phyloP scores from a whole-genome alignment of 2,113 vertebrate genomes.

The Hucho hucho region DNA sequence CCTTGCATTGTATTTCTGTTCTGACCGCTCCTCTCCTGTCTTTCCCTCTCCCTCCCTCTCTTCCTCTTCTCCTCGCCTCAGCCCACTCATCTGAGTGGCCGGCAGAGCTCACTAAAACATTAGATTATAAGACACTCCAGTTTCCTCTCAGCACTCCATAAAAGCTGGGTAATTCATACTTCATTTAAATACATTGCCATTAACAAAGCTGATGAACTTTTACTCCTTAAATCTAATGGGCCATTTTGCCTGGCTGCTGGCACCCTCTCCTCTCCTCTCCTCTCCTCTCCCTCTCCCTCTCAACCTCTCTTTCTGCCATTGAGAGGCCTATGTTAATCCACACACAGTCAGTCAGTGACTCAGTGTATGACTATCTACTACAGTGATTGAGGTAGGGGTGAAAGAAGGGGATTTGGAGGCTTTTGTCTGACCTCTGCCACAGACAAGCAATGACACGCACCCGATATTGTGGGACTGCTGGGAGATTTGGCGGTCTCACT shows the following conservation, averaged over 20 bases:
- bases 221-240: slow-evolving; percentile 72
- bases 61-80: slow-evolving; percentile 25
- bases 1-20: slow-evolving; percentile 53
- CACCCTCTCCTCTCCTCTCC: slow-evolving; percentile 15
- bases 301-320: slow-evolving; percentile 26
- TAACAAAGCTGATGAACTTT: slow-evolving; percentile 77
- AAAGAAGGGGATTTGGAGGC: slow-evolving; percentile 55
- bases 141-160: slow-evolving; percentile 72
- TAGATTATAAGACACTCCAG: slow-evolving; percentile 70
- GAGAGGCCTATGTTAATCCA: slow-evolving; percentile 51
- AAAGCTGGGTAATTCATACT: slow-evolving; percentile 75
- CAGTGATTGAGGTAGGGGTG: slow-evolving; percentile 40
- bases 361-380: slow-evolving; percentile 34
- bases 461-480: slow-evolving; percentile 25
- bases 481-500: slow-evolving; percentile 25
- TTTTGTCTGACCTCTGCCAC: slow-evolving; percentile 60
- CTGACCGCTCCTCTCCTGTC: slow-evolving; percentile 17
- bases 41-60: slow-evolving; percentile 21
- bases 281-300: neutral
- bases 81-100: slow-evolving; percentile 64
- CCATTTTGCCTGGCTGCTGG: slow-evolving; percentile 65
- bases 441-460: slow-evolving; percentile 56
- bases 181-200: slow-evolving; percentile 73
- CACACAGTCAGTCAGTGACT: slow-evolving; percentile 17
- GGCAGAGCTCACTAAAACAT: slow-evolving; percentile 69